Percentiles rank a stretch among this genome's conserved stretches.
phyloP scores from a whole-genome alignment of 2,797 vertebrate species.

The Momotus momota region DNA sequence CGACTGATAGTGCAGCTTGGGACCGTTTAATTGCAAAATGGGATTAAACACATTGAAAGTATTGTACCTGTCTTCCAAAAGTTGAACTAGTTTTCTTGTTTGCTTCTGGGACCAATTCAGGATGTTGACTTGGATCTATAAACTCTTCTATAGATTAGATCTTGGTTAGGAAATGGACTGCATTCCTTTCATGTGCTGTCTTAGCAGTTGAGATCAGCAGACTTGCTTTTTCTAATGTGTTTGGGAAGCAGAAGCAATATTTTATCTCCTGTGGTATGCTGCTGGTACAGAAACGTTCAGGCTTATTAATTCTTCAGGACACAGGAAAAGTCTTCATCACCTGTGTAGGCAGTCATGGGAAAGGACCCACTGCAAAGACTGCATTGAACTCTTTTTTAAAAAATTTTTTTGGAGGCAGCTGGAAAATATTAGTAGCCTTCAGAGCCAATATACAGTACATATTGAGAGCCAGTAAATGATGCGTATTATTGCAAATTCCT shows the following conservation, averaged over 20 bases:
- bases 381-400: not conserved
- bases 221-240: slow-evolving; percentile 63
- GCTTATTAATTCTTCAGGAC: slow-evolving; percentile 65
- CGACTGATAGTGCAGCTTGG: not conserved
- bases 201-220: slow-evolving; percentile 68
- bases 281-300: slow-evolving; percentile 55
- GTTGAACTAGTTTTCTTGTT: slow-evolving; percentile 52
- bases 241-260: slow-evolving; percentile 64
- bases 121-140: slow-evolving; percentile 69
- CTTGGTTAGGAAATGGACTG: slow-evolving; percentile 71
- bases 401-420: slow-evolving; percentile 12
- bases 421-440: slow-evolving; percentile 67
- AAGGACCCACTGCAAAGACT: slow-evolving; percentile 47
- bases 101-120: slow-evolving; percentile 65
- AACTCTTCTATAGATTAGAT: slow-evolving; percentile 70
- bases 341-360: slow-evolving; percentile 57
- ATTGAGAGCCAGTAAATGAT: slow-evolving; percentile 59
- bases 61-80: slow-evolving; percentile 36
- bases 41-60: slow-evolving; percentile 5
- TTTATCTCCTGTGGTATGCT: slow-evolving; percentile 57
- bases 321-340: slow-evolving; percentile 60
- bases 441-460: slow-evolving; percentile 47
- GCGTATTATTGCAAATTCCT: slow-evolving; percentile 64
- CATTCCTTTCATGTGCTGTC: slow-evolving; percentile 68
- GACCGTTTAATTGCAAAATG: not conserved